phyloP scores from a whole-genome alignment of 64 coral and sea anemone genomes.

The Stichodactyla mertensii region DNA sequence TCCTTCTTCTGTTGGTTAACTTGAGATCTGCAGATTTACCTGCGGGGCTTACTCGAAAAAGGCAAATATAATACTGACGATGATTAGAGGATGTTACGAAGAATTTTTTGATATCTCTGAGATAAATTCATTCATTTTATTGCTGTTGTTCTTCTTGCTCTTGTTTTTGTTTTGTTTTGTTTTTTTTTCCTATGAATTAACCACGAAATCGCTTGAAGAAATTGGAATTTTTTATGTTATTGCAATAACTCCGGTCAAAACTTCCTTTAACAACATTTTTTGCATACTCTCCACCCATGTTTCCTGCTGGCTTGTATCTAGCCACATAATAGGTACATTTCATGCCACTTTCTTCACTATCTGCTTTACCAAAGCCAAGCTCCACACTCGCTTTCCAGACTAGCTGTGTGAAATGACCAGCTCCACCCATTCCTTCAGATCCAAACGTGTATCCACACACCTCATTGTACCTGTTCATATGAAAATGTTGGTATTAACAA shows the following conservation, averaged over 20 bases:
- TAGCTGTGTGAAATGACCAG: constrained; percentile 27
- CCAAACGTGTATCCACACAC: constrained; percentile 9
- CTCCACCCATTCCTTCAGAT: background rate
- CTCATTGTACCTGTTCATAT: constrained; percentile 5
- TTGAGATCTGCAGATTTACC: too few relatives aligned
- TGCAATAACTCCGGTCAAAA: constrained; percentile 23
- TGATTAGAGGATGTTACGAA: too few relatives aligned
- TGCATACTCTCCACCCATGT: constrained; percentile 36
- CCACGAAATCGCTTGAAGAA: too few relatives aligned
- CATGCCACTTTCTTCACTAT: background rate
- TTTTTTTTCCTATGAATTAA: too few relatives aligned
- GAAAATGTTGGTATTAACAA: background rate
- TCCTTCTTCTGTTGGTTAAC: too few relatives aligned
- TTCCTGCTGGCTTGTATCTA: constrained; percentile 4
- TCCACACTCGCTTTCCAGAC: constrained; percentile 19
- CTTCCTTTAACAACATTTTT: constrained; percentile 54
- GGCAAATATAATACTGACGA: too few relatives aligned
- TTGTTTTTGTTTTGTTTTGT: too few relatives aligned
- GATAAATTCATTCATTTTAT: too few relatives aligned
- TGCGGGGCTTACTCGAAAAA: too few relatives aligned
- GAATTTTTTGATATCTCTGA: too few relatives aligned
- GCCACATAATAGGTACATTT: constrained; percentile 2
- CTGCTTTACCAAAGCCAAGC: constrained; percentile 16
- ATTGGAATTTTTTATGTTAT: too few relatives aligned
- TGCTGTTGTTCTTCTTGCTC: too few relatives aligned